Base-by-base conservation (phyloP, 1,140 invertebrate species). In the Acromyrmex charruanus region DNA sequence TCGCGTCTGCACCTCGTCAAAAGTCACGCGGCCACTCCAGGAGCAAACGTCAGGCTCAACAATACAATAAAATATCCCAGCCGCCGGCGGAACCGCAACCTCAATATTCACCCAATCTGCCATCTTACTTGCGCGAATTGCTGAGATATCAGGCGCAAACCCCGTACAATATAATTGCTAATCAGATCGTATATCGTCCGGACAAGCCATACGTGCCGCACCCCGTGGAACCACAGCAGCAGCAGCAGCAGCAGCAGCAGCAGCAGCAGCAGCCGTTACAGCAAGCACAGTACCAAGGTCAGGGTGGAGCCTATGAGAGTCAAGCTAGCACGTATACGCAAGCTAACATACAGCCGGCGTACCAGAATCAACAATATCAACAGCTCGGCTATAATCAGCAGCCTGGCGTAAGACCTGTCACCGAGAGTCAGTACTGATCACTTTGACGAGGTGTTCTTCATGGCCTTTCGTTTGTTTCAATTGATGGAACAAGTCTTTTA, bases 81-180 rank as follows among this genome's bases (percentile, higher is more conserved):
- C 92, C 93, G 31, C 90, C 92, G 1, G 25, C 87, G 1, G 94
- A 95, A 84, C 68, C 89, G 0, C 44, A 81, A n/a, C 93, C 94
- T 3, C 93, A 93, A 3, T 95, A 95, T 44, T 95, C 94, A 0
- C 90, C 91, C 3, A 95, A 94, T 79, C 28, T 95, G 10, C 95
- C 95, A 0, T 16, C 79, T 1, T 66, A 89, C 1, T 91, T 95
- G 55, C 91, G 93, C 59, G 91, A 94, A 39, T 21, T 95, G 0
- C 55, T 95, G 12, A 92, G 92, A 12, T 95, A 85, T 49, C 95
- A 95, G 55, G 91, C 95, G 0, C 92, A 94, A 69, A 93, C 93
- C 18, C 95, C 95, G 0, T 95, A 95, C 63, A 93, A 95, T 28
- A 94, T 95, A 0, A 93, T 95, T 5, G 95, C 95, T 0, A 95